phyloP scores from a whole-genome alignment of 2,797 vertebrate genomes.

The Ispidina picta region DNA sequence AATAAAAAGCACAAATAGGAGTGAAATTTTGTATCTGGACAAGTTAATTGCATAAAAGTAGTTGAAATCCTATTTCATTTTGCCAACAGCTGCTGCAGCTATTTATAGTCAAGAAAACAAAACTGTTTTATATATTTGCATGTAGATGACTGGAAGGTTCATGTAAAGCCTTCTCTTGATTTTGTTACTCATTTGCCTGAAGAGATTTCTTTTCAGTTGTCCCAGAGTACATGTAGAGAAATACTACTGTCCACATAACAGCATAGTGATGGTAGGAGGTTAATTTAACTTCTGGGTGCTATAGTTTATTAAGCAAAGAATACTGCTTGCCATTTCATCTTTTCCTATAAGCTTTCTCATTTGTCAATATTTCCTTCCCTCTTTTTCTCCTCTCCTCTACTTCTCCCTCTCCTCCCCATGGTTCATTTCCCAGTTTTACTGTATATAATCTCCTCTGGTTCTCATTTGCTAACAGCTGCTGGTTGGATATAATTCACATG shows the following conservation, averaged over 20 bases:
- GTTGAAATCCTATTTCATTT: conserved; percentile 16
- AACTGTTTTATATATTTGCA: background rate
- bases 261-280: background rate
- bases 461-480: background rate
- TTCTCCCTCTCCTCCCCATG: background rate
- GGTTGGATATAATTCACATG: background rate
- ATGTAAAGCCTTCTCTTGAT: background rate
- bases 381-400: background rate
- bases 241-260: background rate
- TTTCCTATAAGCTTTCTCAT: background rate
- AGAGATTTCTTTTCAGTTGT: background rate
- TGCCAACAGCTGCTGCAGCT: background rate
- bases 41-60: conserved; percentile 40
- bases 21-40: conserved; percentile 19
- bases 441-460: background rate
- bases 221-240: background rate
- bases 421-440: background rate
- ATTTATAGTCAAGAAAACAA: conserved; percentile 27
- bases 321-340: background rate
- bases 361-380: background rate
- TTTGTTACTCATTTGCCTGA: background rate
- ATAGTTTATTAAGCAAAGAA: background rate
- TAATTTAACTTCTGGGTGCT: background rate
- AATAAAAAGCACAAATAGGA: conserved; percentile 11
- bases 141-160: background rate